phyloP scores from a whole-genome alignment of 2,888 invertebrate species.

The Napeogenes inachia region DNA sequence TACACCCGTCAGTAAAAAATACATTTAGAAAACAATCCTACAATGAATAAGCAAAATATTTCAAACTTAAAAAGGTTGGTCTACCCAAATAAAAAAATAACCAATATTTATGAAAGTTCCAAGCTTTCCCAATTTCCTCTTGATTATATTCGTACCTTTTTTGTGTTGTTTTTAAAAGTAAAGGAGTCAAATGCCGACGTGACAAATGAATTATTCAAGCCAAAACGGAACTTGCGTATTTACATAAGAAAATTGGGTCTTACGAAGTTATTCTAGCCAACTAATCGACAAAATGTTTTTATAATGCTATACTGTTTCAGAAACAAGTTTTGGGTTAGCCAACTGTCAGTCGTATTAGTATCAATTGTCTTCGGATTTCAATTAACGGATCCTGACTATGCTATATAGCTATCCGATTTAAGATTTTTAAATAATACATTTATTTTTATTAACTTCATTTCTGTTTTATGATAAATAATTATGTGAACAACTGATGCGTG shows the following conservation, averaged over 20 bases:
- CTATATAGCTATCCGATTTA: too few species aligned
- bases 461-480: too few species aligned
- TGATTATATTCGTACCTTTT: slow-evolving; percentile 52
- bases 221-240: slow-evolving; percentile 73
- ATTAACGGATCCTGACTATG: too few species aligned
- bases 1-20: too few species aligned
- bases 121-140: slow-evolving; percentile 52
- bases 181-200: slow-evolving; percentile 58
- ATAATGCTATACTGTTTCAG: background rate
- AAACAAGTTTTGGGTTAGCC: too few species aligned
- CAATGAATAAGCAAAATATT: background rate
- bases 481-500: too few species aligned
- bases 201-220: slow-evolving; percentile 72
- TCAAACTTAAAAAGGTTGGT: background rate
- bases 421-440: too few species aligned
- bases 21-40: too few species aligned
- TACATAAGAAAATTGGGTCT: slow-evolving; percentile 75
- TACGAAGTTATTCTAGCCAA: slow-evolving; percentile 36
- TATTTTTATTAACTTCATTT: too few species aligned
- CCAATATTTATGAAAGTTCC: slow-evolving; percentile 7
- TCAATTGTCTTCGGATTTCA: too few species aligned
- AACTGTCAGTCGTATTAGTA: too few species aligned
- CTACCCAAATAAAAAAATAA: background rate
- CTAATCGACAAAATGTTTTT: slow-evolving; percentile 18
- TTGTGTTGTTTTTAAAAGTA: slow-evolving; percentile 71